These are phyloP conservation scores for Toxostoma redivivum DNA, from an alignment of 2,113 vertebrate genomes.

Conservation along the genomic window DNA sequence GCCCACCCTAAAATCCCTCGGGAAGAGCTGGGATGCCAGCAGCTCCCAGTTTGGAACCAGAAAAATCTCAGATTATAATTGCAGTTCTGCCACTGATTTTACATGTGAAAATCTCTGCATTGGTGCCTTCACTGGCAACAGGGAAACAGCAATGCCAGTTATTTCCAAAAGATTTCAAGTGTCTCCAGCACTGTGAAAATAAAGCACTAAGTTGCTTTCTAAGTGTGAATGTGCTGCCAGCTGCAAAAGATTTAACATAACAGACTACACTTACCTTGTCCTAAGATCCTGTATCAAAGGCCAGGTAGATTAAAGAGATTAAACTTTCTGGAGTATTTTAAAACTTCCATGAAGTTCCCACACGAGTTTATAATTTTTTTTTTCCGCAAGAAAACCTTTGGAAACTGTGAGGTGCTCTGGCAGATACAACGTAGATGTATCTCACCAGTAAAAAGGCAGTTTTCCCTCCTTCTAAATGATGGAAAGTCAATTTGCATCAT, in stretches of 20 bases:
- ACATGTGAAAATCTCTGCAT: rapidly evolving
- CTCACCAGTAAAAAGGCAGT: background rate
- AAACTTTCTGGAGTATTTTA: background rate
- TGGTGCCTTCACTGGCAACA: rapidly evolving
- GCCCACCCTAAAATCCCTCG: background rate
- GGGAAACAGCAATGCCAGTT: rapidly evolving
- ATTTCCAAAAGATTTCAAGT: background rate
- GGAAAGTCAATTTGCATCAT: constrained; percentile 68
- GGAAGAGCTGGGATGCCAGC: background rate
- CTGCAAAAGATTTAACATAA: background rate
- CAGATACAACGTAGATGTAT: background rate
- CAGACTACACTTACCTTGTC: background rate
- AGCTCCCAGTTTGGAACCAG: background rate
- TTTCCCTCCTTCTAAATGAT: constrained; percentile 42
- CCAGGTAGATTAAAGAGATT: background rate
- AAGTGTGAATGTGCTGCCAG: background rate
- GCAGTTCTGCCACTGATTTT: background rate
- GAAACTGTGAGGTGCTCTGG: background rate
- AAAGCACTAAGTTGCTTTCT: background rate
- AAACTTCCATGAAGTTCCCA: background rate
- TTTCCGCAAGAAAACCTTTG: background rate
- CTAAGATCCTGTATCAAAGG: background rate
- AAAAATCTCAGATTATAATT: background rate
- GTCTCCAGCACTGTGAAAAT: background rate
- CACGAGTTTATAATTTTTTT: background rate